Base-by-base conservation (phyloP, 2,113 vertebrate genomes). In the Dromaius novaehollandiae region DNA sequence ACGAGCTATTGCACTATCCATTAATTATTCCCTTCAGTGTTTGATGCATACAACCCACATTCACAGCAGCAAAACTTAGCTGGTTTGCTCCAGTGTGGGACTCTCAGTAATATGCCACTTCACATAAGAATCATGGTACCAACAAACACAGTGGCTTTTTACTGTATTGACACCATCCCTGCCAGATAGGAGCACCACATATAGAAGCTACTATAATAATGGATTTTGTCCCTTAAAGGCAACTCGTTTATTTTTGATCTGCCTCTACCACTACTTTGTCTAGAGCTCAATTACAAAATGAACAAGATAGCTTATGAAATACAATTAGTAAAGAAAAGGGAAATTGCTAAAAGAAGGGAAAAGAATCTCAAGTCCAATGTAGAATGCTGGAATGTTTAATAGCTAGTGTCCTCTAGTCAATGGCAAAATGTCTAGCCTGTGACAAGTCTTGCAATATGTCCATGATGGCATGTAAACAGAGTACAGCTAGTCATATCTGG, bases 401-500 rank as follows among this genome's bases (percentile, higher is more conserved):
- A 86, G 21, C 2, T 91, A 38, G 65, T 20, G 8, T 92, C 44
- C 74, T 89, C 38, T 51, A 74, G 89, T 87, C 51, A 79, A 68
- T 77, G 77, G 70, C 34, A 86, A 94, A 96, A 84, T 74, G 82
- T 89, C 86, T 97, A 76, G 48, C 74, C 68, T 79, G 78, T 96
- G 92, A 88, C 68, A 90, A 94, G 77, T 86, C 75, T 95, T 94
- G 92, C 86, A 94, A 34, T 89, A 76, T 60, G 40, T 74, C 90
- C 95, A 32, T 1, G 32, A 42, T 51, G 55, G 32, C 64, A 60
- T 11, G 79, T 93, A 89, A 93, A 88, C 90, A 86, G 60, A 56
- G 69, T 82, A 91, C 65, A 92, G 90, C 94, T 95, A 74, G 88
- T 95, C 7, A 11, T 92, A 92, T 89, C 95, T 96, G 96, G 92